These are phyloP conservation scores for Zosterops pallidus DNA, from an alignment of 2,113 vertebrate genomes.

Conservation along the genomic window DNA sequence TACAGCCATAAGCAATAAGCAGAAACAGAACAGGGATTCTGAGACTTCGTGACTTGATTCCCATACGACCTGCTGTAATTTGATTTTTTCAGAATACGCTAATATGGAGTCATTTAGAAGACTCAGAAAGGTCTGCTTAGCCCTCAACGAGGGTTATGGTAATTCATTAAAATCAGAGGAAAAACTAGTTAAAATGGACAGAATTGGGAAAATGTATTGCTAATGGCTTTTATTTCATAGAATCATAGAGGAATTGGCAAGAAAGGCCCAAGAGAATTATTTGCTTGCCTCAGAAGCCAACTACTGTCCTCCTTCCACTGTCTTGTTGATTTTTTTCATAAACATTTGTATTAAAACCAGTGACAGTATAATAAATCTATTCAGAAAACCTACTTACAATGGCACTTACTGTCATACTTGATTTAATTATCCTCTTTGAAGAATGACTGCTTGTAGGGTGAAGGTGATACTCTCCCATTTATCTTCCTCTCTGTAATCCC, in stretches of 20 bases:
- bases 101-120: background rate
- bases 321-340: background rate
- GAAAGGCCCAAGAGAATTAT: background rate
- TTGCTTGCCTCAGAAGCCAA: background rate
- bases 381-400: slow-evolving; percentile 7
- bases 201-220: background rate
- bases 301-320: background rate
- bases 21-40: background rate
- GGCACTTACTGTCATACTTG: slow-evolving; percentile 1
- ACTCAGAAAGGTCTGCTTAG: background rate
- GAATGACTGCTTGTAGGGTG: background rate
- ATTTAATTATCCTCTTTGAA: slow-evolving; percentile 14
- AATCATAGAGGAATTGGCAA: background rate
- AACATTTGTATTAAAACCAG: background rate
- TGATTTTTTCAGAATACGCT: background rate
- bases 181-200: background rate
- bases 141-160: background rate
- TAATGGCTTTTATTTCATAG: background rate
- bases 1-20: background rate
- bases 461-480: background rate
- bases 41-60: background rate
- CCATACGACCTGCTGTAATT: background rate
- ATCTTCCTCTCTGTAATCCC: background rate
- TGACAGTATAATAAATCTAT: background rate
- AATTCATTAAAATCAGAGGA: background rate